These are phyloP conservation scores for Arctocebus calabarensis DNA, from an alignment of 2,797 vertebrate species.

Conservation along the genomic window DNA sequence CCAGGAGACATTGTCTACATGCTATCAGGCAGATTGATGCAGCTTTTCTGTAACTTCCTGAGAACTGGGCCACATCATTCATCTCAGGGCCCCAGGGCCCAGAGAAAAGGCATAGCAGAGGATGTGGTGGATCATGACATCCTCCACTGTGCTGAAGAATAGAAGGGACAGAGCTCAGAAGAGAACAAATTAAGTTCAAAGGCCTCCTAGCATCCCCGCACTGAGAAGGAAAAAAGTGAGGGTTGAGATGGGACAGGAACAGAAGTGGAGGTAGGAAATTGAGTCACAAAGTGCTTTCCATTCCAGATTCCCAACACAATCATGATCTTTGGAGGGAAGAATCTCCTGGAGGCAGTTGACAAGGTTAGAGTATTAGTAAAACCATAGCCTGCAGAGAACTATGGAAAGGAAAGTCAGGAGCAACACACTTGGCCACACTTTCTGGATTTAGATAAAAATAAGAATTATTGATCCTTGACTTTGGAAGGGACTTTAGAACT, in stretches of 20 bases:
- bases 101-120: neutral
- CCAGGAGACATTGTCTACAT: neutral
- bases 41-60: neutral
- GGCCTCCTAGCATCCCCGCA: neutral
- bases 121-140: neutral
- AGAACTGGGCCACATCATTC: neutral
- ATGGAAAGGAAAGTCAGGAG: neutral
- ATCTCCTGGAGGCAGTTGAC: neutral
- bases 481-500: neutral
- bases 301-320: neutral
- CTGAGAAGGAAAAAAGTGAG: neutral
- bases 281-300: neutral
- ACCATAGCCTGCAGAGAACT: neutral
- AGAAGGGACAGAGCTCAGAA: neutral
- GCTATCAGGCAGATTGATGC: neutral
- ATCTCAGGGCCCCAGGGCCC: neutral
- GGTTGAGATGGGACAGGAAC: neutral
- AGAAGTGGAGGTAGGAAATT: neutral
- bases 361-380: constrained; percentile 44
- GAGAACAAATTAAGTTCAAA: neutral
- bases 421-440: neutral
- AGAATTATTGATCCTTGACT: neutral
- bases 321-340: neutral
- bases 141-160: neutral
- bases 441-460: constrained; percentile 46